Evolutionary conservation across 2,888 invertebrate species (phyloP).

Genomic region (Melanostoma mellinum): DNA sequence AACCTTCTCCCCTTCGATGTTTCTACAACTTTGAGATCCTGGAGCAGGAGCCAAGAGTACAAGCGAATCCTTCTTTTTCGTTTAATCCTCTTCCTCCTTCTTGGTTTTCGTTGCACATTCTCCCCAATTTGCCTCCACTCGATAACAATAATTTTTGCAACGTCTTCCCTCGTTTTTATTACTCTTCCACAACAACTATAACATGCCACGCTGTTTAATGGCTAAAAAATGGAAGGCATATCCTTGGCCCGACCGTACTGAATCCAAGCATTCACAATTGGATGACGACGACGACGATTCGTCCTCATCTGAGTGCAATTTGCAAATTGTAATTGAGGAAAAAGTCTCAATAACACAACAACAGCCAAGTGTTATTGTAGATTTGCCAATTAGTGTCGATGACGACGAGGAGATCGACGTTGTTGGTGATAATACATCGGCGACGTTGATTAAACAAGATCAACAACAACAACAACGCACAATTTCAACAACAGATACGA

Average conservation of each 20-base stretch:
- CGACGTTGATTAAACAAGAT: conserved; percentile 68
- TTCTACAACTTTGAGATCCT: conserved; percentile 76
- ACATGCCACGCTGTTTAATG: conserved; percentile 97
- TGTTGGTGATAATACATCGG: conserved; percentile 86
- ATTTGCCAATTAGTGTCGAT: conserved; percentile 83
- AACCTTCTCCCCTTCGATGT: conserved; percentile 39
- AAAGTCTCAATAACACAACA: conserved; percentile 32
- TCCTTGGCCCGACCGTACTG: conserved; percentile 88
- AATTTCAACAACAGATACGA: conserved; percentile 55
- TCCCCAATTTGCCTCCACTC: conserved; percentile 37
- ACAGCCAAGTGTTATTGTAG: conserved; percentile 60
- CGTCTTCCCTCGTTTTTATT: conserved; percentile 42
- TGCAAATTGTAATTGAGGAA: conserved; percentile 73
- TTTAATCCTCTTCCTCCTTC: conserved; percentile 60
- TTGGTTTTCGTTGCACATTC: conserved; percentile 56
- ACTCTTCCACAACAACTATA: conserved; percentile 74
- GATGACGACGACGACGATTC: conserved; percentile 64
- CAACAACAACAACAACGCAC: conserved; percentile 73
- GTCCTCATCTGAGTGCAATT: conserved; percentile 64
- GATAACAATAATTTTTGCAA: conserved; percentile 39
- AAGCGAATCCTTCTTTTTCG: conserved; percentile 69
- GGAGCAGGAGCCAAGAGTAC: conserved; percentile 72
- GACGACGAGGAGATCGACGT: conserved; percentile 94
- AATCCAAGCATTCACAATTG: conserved; percentile 75
- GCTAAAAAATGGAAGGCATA: conserved; percentile 97